phyloP scores from a whole-genome alignment of 2,888 invertebrate species.

The Xanthorhoe designata region DNA sequence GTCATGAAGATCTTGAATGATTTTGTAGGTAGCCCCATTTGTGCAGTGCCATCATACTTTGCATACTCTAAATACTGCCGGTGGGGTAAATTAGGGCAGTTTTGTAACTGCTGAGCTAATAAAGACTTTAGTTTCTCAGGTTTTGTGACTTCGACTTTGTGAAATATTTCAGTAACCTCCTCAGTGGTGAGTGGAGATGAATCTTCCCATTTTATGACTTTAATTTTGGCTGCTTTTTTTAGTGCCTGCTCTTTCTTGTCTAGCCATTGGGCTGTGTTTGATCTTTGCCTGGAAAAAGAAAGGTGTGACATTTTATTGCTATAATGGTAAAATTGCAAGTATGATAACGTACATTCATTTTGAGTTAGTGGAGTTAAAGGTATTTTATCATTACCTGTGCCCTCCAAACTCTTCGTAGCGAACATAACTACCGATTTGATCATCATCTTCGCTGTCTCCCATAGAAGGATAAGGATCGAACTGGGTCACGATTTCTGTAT shows the following conservation, averaged over 20 bases:
- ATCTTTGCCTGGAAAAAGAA: conserved; percentile 83
- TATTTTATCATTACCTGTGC: conserved; percentile 68
- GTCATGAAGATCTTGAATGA: conserved; percentile 96
- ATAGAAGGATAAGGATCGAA: conserved; percentile 91
- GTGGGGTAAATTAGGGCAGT: conserved; percentile 90
- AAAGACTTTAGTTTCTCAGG: conserved; percentile 84
- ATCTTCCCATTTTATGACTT: conserved; percentile 90
- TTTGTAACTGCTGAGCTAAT: conserved; percentile 90
- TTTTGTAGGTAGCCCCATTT: conserved; percentile 91
- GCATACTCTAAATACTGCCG: conserved; percentile 96
- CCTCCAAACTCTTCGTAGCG: conserved; percentile 88
- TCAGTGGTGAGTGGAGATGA: conserved; percentile 81
- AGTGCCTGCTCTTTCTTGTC: conserved; percentile 95
- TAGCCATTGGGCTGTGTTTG: conserved; percentile 94
- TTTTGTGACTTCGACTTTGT: conserved; percentile 70
- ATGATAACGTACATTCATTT: too few species aligned
- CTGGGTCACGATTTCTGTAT: conserved; percentile 75
- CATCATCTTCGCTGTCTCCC: conserved; percentile 92
- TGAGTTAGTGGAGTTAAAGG: too few species aligned
- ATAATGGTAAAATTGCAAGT: not conserved
- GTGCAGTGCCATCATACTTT: conserved; percentile 95
- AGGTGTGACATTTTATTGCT: not conserved
- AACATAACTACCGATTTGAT: conserved; percentile 89
- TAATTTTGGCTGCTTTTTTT: conserved; percentile 91
- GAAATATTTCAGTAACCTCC: conserved; percentile 86